Percentiles rank a stretch among this genome's conserved stretches.
Evolutionary conservation across 2,797 vertebrate genomes (phyloP).

Genomic region (Todus mexicanus): DNA sequence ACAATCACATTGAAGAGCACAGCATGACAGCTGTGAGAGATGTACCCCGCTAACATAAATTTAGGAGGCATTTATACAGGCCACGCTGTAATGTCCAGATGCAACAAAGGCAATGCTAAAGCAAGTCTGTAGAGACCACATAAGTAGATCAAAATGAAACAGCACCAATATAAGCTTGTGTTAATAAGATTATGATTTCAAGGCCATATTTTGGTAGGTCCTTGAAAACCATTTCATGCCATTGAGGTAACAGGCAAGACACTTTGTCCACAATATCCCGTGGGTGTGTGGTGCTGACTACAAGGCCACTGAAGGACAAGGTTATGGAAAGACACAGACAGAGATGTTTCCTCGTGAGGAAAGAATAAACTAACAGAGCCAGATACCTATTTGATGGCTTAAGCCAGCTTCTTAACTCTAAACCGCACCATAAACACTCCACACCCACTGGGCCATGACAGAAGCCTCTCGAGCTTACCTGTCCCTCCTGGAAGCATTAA

Average conservation of each 20-base stretch:
- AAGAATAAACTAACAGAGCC: neutral
- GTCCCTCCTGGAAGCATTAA: rapidly evolving
- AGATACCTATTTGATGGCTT: rapidly evolving
- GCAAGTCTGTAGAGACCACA: neutral
- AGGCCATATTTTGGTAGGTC: neutral
- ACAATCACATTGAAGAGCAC: rapidly evolving
- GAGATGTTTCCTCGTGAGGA: neutral
- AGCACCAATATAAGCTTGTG: neutral
- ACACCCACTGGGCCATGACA: rapidly evolving
- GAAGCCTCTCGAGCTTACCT: neutral
- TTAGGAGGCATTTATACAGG: neutral
- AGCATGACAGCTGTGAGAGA: neutral
- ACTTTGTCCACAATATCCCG: rapidly evolving
- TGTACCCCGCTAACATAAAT: neutral
- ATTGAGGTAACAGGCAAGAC: neutral
- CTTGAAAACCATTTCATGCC: neutral
- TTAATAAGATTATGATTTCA: constrained; percentile 36
- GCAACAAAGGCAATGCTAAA: neutral
- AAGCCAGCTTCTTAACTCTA: neutral
- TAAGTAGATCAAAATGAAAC: constrained; percentile 7
- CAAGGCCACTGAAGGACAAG: neutral
- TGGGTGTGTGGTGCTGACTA: neutral
- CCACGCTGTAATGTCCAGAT: neutral
- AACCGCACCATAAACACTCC: neutral
- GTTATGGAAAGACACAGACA: neutral